phyloP scores from a whole-genome alignment of 2,888 invertebrate genomes.

The Sphaerolaimus hirsutus region DNA sequence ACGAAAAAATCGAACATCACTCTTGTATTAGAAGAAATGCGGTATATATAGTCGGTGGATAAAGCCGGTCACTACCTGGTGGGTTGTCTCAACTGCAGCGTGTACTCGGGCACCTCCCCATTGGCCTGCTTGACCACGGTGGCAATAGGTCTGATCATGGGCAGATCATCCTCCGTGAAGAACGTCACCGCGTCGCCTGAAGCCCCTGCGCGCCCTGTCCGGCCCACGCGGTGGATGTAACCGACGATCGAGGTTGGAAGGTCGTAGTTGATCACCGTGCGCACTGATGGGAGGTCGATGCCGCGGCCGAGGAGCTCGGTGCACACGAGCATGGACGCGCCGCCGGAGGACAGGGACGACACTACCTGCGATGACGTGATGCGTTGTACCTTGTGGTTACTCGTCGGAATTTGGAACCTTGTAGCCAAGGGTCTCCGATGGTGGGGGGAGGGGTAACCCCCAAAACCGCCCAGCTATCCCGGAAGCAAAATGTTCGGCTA shows the following conservation, averaged over 20 bases:
- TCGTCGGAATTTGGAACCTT: too few species aligned
- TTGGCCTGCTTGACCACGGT: slow-evolving; percentile 64
- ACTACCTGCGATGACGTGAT: slow-evolving; percentile 50
- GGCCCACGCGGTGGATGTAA: slow-evolving; percentile 59
- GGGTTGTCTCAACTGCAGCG: slow-evolving; percentile 36
- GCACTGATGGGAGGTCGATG: slow-evolving; percentile 81
- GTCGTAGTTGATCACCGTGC: slow-evolving; percentile 79
- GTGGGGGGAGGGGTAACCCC: too few species aligned
- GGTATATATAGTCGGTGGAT: too few species aligned
- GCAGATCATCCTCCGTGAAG: slow-evolving; percentile 61
- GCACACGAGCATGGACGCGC: slow-evolving; percentile 77
- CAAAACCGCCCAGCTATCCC: too few species aligned
- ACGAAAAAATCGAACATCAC: too few species aligned
- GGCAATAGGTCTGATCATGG: slow-evolving; percentile 59
- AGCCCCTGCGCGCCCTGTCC: slow-evolving; percentile 72
- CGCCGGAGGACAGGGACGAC: slow-evolving; percentile 60
- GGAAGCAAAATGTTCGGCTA: too few species aligned
- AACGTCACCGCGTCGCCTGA: slow-evolving; percentile 65
- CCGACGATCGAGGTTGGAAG: slow-evolving; percentile 65
- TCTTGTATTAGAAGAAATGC: too few species aligned
- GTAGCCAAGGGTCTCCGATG: too few species aligned
- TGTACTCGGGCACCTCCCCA: slow-evolving; percentile 64
- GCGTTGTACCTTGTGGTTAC: too few species aligned
- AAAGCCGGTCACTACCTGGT: slow-evolving; percentile 20
- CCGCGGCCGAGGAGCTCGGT: slow-evolving; percentile 86